These are phyloP conservation scores for Drosophila mayaguana DNA, from an alignment of 2,888 invertebrate species.

Conservation along the genomic window DNA sequence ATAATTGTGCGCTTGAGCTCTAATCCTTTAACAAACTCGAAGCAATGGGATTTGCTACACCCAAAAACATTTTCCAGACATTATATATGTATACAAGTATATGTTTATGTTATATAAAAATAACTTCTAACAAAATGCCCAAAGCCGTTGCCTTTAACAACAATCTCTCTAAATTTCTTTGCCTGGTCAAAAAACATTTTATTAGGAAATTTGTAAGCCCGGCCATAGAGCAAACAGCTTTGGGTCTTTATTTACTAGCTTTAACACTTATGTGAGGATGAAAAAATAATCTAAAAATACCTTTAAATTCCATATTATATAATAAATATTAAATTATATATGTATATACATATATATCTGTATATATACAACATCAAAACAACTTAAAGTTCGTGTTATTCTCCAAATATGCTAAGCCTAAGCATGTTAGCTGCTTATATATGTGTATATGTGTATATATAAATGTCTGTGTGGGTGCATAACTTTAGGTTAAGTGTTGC, in stretches of 20 bases:
- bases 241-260: neutral
- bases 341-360: neutral
- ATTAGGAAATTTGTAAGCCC: neutral
- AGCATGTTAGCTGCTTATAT: neutral
- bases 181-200: neutral
- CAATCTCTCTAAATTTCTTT: neutral
- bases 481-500: neutral
- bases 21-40: neutral
- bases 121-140: neutral
- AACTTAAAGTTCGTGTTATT: neutral
- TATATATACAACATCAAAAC: neutral
- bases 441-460: neutral
- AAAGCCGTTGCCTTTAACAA: neutral
- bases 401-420: neutral
- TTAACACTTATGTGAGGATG: neutral
- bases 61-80: neutral
- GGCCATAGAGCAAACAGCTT: neutral
- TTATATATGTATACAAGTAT: neutral
- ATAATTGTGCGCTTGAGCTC: neutral
- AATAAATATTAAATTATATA: neutral
- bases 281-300: neutral
- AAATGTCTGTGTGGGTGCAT: neutral
- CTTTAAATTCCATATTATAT: neutral
- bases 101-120: neutral
- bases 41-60: neutral